A percentile compares a stretch with the other conserved stretches of the same genome.
These are phyloP conservation scores for Phalanger gymnotis DNA, from an alignment of 2,797 vertebrate genomes.

Conservation along the genomic window DNA sequence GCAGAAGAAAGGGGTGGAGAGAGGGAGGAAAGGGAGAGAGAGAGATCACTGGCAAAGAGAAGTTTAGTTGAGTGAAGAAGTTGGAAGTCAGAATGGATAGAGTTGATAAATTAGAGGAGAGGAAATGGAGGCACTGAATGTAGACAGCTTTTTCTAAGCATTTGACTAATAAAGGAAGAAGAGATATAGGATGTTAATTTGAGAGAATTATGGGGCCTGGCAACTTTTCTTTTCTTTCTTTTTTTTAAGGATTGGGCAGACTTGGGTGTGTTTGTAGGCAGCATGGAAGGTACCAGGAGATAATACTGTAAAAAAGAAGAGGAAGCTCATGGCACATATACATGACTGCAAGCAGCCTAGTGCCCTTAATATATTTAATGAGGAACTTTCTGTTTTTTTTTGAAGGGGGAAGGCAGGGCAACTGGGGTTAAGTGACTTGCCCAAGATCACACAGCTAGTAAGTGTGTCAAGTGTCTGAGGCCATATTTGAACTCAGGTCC, in stretches of 20 bases:
- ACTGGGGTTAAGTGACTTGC: too few species aligned
- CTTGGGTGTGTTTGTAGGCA: neutral
- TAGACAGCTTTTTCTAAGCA: neutral
- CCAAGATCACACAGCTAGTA: too few species aligned
- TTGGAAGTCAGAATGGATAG: neutral
- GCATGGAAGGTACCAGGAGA: neutral
- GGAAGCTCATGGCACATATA: neutral
- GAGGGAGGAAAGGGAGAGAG: neutral
- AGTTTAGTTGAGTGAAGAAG: neutral
- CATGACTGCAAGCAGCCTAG: neutral
- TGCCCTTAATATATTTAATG: neutral
- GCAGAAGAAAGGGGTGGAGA: accelerated
- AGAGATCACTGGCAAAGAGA: neutral
- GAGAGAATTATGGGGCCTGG: neutral
- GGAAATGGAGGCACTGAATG: neutral
- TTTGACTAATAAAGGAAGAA: neutral
- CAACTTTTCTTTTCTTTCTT: neutral
- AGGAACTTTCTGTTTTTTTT: neutral
- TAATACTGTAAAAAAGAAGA: neutral
- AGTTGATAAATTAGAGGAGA: neutral
- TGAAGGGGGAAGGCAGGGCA: too few species aligned
- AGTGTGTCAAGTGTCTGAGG: too few species aligned
- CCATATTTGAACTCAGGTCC: too few species aligned
- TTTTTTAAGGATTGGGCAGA: neutral
- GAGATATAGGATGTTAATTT: neutral